Percentiles rank a stretch among this genome's conserved stretches.
Conservation (phyloP, 2,888 invertebrate species). For the Tricholauxania praeusta region DNA sequence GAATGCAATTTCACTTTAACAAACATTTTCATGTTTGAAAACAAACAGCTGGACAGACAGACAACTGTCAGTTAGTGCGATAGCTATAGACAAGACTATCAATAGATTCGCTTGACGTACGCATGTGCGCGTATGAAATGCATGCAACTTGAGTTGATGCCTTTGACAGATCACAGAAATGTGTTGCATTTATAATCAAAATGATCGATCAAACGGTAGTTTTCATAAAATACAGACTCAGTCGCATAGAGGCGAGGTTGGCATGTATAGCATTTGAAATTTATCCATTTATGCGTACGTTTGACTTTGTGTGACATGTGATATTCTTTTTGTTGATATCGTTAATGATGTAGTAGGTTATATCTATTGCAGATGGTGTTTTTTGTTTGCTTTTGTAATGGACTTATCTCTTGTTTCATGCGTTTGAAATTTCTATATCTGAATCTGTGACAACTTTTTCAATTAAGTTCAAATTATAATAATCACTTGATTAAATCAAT, state of each 20-base stretch:
- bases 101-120: neutral
- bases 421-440: too few species aligned
- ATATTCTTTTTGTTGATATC: too few species aligned
- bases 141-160: constrained; percentile 45
- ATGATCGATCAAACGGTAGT: constrained; percentile 66
- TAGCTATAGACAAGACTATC: neutral
- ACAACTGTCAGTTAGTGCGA: constrained; percentile 1
- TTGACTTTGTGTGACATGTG: too few species aligned
- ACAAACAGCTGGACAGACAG: constrained; percentile 16
- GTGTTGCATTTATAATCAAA: constrained; percentile 66
- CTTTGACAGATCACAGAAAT: constrained; percentile 65
- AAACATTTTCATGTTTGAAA: constrained; percentile 32
- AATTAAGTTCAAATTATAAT: constrained; percentile 4
- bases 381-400: too few species aligned
- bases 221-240: constrained; percentile 44
- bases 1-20: constrained; percentile 40
- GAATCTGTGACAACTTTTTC: neutral
- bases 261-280: neutral
- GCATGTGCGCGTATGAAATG: constrained; percentile 2
- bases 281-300: too few species aligned
- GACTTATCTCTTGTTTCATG: too few species aligned
- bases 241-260: constrained; percentile 18
- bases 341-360: too few species aligned
- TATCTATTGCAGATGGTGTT: too few species aligned
- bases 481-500: neutral